These are phyloP conservation scores for Colossoma macropomum DNA, from an alignment of 2,113 vertebrate genomes.

Conservation along the genomic window DNA sequence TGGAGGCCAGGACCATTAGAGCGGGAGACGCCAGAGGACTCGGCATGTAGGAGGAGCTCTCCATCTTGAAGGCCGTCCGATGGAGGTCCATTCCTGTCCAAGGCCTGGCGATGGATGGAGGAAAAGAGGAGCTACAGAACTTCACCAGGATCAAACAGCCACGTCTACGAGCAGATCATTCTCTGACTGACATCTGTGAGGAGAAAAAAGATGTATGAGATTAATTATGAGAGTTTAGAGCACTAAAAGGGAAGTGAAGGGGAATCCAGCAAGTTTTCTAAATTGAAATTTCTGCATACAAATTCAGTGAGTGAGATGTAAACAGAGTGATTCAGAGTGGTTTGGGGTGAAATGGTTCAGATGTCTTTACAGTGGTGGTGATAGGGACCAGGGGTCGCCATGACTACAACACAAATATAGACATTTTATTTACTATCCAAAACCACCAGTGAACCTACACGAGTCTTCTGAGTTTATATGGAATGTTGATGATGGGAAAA, in stretches of 20 bases:
- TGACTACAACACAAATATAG: too few relatives aligned
- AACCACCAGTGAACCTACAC: too few relatives aligned
- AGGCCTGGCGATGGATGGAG: conserved; percentile 42
- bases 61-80: conserved; percentile 98
- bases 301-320: too few relatives aligned
- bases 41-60: conserved; percentile 96
- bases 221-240: neutral
- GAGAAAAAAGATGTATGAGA: neutral
- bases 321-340: too few relatives aligned
- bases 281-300: too few relatives aligned
- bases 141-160: neutral
- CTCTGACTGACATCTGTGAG: conserved; percentile 20
- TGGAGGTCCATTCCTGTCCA: conserved; percentile 92
- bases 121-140: neutral
- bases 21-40: conserved; percentile 94
- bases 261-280: too few relatives aligned
- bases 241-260: neutral
- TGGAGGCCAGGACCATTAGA: conserved; percentile 96
- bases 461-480: too few relatives aligned
- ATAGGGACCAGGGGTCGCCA: too few relatives aligned
- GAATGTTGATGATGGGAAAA: too few relatives aligned
- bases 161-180: conserved; percentile 40
- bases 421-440: too few relatives aligned
- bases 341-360: too few relatives aligned
- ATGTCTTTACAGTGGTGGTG: too few relatives aligned